These are phyloP conservation scores for Procambarus virginalis DNA, from an alignment of 1,140 invertebrate species.

Conservation along the genomic window DNA sequence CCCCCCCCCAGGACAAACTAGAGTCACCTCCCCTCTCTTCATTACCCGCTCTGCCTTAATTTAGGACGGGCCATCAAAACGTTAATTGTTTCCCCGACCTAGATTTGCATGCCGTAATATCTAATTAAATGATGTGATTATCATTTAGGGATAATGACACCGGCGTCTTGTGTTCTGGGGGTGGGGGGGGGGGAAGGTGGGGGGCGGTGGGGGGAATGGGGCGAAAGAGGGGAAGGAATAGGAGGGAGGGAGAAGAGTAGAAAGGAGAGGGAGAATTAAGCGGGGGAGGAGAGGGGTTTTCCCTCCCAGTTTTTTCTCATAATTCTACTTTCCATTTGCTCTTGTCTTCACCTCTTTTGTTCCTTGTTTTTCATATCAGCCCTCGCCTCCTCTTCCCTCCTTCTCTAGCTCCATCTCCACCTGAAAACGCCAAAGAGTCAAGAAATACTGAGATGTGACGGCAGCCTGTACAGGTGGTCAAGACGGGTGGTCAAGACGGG, in stretches of 20 bases:
- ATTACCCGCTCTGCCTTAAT: conserved; percentile 31
- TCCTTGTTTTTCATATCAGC: no score
- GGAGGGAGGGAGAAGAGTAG: no score
- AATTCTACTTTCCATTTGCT: no score
- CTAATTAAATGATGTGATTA: conserved; percentile 61
- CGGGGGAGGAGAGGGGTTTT: no score
- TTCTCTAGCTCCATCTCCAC: no score
- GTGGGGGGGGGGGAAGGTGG: background rate
- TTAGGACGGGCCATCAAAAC: conserved; percentile 38
- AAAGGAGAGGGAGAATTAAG: no score
- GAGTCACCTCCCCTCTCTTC: background rate
- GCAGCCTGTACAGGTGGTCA: no score
- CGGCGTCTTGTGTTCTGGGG: background rate
- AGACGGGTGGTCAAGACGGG: no score
- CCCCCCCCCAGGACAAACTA: background rate
- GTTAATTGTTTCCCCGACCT: conserved; percentile 40
- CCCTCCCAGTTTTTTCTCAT: background rate
- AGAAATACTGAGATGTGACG: no score
- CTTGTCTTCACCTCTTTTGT: no score
- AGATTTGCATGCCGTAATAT: conserved; percentile 52
- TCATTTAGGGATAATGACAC: conserved; percentile 32
- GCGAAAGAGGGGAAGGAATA: background rate
- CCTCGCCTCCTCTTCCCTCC: no score
- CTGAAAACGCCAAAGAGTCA: no score
- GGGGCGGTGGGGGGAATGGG: background rate